Base-by-base conservation (phyloP, 23 tunicate genomes). In the Trididemnum miniatum region DNA sequence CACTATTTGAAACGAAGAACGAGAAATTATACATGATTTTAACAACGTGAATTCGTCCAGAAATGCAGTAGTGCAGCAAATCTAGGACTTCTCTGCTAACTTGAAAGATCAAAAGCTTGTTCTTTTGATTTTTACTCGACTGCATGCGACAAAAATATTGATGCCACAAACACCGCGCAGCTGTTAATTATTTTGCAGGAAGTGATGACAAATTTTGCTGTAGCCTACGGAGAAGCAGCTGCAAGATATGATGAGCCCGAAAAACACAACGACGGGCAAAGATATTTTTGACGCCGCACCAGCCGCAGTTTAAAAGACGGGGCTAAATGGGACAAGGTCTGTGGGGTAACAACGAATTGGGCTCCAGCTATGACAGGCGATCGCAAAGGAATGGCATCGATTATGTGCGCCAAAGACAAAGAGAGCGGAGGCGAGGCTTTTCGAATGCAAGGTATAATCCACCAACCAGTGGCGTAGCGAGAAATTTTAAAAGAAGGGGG, bases 301-400 rank as follows among this genome's bases (percentile, higher is more conserved):
- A 36, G 76, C 30, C 32, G 76, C 76, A 31, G 32, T 69, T 69
- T 36, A 69, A 36, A 69, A 32, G 23, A 69, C 32, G 76, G 76
- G 76, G 32, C 39, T 69, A 69, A 69, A 69, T 69, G 76, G 76
- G 40, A 69, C 76, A 69, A 69, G 39, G 9, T 31, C 20, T 69
- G 76, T 69, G 76, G 76, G 32, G 12, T 69, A 18, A 69, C 76
- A 69, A 69, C 76, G 4, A 38, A 69, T 69, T 36, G 76, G 32
- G 76, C 76, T 69, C 40, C 76, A 69, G 76, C 37, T 32, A 69
- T 34, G 76, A 38, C 76, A 69, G 76, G 76, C 76, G 20, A 69
- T 36, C 36, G 38, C 30, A 69, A 69, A 38, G 76, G 39, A 69
- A 69, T 69, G 76, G 76, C 40, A 34, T 69, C 76, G 4, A 69